A percentile compares a stretch with the other conserved stretches of the same genome.
phyloP scores from a whole-genome alignment of 2,113 vertebrate genomes.

The Heterocephalus glaber region DNA sequence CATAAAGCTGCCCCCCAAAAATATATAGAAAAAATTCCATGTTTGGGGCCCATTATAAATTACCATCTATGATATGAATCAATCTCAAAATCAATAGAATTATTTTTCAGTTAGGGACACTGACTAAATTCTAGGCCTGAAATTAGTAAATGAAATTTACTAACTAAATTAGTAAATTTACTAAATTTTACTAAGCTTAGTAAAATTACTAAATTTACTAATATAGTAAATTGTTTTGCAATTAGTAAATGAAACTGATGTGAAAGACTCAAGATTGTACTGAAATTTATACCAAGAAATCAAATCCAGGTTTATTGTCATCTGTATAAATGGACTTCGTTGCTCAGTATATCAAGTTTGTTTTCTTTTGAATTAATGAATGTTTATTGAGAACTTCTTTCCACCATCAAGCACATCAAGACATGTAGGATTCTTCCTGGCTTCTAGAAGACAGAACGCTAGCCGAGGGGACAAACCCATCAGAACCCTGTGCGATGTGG shows the following conservation, averaged over 20 bases:
- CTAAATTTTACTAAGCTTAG: too few relatives aligned
- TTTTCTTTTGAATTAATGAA: background rate
- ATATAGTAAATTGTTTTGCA: background rate
- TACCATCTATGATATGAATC: background rate
- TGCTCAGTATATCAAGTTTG: background rate
- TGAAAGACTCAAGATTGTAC: background rate
- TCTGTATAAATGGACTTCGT: background rate
- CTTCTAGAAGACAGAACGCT: background rate
- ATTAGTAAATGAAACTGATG: constrained; percentile 27
- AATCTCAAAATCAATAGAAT: background rate
- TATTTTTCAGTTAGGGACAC: background rate
- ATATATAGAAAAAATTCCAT: background rate
- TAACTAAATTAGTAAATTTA: too few relatives aligned
- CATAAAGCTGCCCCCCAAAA: background rate
- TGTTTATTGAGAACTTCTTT: background rate
- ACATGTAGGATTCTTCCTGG: background rate
- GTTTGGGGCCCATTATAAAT: background rate
- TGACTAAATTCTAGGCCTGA: background rate
- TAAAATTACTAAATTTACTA: too few relatives aligned
- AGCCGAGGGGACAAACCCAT: background rate
- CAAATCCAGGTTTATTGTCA: background rate
- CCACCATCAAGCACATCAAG: background rate
- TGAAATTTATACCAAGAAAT: background rate
- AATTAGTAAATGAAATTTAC: constrained; percentile 17
- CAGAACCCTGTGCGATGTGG: background rate